phyloP scores from a whole-genome alignment of 2,113 vertebrate genomes.

The Acrocephalus arundinaceus region DNA sequence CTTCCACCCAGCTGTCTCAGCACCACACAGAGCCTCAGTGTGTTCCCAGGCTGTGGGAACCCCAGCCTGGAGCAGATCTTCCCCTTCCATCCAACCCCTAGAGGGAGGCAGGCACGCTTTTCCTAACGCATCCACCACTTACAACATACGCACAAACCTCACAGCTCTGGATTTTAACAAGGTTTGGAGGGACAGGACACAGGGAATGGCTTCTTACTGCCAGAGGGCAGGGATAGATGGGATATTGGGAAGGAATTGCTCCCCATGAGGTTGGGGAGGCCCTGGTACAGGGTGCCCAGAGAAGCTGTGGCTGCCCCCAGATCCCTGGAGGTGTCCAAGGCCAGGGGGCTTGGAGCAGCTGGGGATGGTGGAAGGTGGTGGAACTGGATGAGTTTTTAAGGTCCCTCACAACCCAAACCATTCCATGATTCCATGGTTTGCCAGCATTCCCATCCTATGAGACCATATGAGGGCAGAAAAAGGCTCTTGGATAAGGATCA shows the following conservation, averaged over 20 bases:
- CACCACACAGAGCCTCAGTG: too few species aligned
- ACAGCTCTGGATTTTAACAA: background rate
- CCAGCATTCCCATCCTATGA: background rate
- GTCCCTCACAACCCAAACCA: background rate
- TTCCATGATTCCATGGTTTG: background rate
- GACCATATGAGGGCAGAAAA: background rate
- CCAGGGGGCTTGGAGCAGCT: background rate
- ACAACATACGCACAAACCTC: accelerated
- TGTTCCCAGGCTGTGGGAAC: background rate
- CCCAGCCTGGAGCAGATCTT: background rate
- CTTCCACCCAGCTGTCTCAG: background rate
- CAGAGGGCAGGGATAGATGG: background rate
- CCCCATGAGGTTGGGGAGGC: background rate
- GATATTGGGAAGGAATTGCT: background rate
- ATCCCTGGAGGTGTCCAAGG: background rate
- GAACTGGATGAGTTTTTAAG: background rate
- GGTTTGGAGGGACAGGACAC: background rate
- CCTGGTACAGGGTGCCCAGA: background rate
- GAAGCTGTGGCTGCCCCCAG: background rate
- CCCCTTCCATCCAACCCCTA: background rate
- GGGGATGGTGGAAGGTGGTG: background rate
- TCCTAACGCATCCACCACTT: background rate
- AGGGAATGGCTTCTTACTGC: background rate
- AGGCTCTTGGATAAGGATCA: background rate
- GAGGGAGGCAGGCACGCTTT: accelerated